phyloP scores from a whole-genome alignment of 2,888 invertebrate species.

The Cheilosia impressa region DNA sequence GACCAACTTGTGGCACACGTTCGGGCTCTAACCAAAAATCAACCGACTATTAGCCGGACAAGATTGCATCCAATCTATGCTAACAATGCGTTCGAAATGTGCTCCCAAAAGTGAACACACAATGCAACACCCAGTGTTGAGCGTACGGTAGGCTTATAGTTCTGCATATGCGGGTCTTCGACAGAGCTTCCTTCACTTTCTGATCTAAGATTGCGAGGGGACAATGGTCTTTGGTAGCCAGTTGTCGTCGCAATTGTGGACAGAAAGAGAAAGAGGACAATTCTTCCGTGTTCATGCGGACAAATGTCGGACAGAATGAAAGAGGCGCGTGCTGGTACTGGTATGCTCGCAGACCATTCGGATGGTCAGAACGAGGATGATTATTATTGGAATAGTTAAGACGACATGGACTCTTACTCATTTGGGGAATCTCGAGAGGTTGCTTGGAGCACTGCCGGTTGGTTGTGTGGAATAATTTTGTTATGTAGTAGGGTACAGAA shows the following conservation, averaged over 20 bases:
- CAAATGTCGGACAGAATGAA: conserved; percentile 44
- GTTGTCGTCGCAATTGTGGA: conserved; percentile 21
- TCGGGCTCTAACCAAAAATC: conserved; percentile 55
- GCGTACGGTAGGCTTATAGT: conserved; percentile 31
- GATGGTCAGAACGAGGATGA: conserved; percentile 34
- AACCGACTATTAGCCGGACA: conserved; percentile 68
- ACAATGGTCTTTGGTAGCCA: conserved; percentile 49
- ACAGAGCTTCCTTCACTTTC: conserved; percentile 54
- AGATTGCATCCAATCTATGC: conserved; percentile 73
- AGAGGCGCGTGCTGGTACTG: conserved; percentile 61
- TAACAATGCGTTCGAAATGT: conserved; percentile 74
- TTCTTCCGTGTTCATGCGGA: conserved; percentile 67
- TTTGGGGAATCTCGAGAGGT: too few species aligned
- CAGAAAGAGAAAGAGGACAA: conserved; percentile 33
- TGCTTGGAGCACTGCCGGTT: too few species aligned
- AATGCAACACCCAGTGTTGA: conserved; percentile 61
- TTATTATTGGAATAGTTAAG: conserved; percentile 31
- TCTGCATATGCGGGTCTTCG: conserved; percentile 33
- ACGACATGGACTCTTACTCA: conserved; percentile 2
- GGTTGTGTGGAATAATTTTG: too few species aligned
- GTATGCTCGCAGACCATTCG: conserved; percentile 14
- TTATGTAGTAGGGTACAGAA: too few species aligned
- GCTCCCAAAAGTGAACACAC: conserved; percentile 67
- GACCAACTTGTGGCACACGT: conserved; percentile 64
- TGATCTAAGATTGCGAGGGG: conserved; percentile 67